Base-by-base conservation (phyloP, 2,797 vertebrate genomes). In the Lithobates pipiens region DNA sequence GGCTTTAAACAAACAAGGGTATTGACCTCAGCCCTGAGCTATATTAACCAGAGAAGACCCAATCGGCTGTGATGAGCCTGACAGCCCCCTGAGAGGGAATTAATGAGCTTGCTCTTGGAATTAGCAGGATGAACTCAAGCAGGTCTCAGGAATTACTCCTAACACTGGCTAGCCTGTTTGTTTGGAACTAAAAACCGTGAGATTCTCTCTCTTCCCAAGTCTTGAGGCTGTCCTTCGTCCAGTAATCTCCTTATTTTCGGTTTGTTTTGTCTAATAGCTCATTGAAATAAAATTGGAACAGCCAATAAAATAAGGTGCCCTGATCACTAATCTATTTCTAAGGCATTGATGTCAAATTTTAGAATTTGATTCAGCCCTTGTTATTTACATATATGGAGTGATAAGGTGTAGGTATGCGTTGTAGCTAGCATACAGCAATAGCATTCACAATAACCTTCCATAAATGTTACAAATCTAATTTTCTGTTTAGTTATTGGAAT, bases 31-130 rank as follows among this genome's bases (percentile, higher is more conserved):
- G 77, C 70, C 77, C 73, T 34, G 27, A 61, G 54, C 16, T 21
- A 18, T 46, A 42, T 79, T 75, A 69, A 42, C 39, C 13, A 6
- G 67, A 69, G 72, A 82, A 42, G 79, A 46, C 0, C 34, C 73
- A 80, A 70, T 32, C 27, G 39, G 34, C 36, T 46, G 10, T 46
- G 34, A 36, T 39, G n/a, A 77, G 57, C 11, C 34, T n/a, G 3
- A 36, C 21, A 23, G 29, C 27, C 54, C 61, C 63, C 29, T 29
- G 23, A 7, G 34, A 18, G n/a, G 42, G 86, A 23, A 77, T 81
- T 89, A 89, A 89, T 88, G 81, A 88, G 90, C 88, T 89, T 81
- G 88, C 32, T 34, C 36, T 0, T 0, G 86, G 88, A 88, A 88
- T 89, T 88, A 77, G 5, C 16, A 68, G 70, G 83, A 76, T 34